These are phyloP conservation scores for Drosophila aff. DNA, from an alignment of 1,140 invertebrate genomes.

Conservation along the genomic window DNA sequence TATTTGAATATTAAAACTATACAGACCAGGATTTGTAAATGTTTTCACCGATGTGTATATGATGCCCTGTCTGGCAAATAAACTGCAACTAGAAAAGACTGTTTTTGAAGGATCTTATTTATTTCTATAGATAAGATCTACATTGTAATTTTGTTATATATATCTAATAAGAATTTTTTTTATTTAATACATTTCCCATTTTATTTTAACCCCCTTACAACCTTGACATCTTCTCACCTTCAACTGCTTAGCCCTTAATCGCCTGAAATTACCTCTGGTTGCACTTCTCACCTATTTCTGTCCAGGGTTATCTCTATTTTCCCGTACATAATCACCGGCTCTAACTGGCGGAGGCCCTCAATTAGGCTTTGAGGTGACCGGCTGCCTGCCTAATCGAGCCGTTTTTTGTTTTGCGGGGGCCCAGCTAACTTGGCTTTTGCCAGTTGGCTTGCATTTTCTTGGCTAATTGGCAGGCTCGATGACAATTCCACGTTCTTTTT, in stretches of 20 bases:
- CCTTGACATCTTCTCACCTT: constrained; percentile 24
- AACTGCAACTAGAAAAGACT: neutral
- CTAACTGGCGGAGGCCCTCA: constrained; percentile 25
- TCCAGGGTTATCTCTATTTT: constrained; percentile 22
- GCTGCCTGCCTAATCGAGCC: constrained; percentile 52
- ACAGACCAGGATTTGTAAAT: neutral
- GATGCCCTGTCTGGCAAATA: neutral
- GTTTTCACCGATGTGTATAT: neutral
- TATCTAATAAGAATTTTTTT: too few relatives aligned
- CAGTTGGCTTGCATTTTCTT: constrained; percentile 51
- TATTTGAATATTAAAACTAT: neutral
- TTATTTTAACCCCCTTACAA: neutral
- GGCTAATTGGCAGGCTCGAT: constrained; percentile 62
- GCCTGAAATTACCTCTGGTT: constrained; percentile 24
- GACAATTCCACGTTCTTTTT: constrained; percentile 19
- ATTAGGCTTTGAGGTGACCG: constrained; percentile 44
- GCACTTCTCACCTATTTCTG: constrained; percentile 29
- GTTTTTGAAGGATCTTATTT: neutral
- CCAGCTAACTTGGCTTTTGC: constrained; percentile 35
- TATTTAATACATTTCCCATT: too few relatives aligned
- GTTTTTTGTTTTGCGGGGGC: constrained; percentile 21
- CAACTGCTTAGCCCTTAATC: constrained; percentile 4
- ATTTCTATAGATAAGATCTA: too few relatives aligned
- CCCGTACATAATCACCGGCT: constrained; percentile 22
- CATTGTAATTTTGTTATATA: too few relatives aligned